Percentiles rank a stretch among this genome's conserved stretches.
Conservation (phyloP, 2,888 invertebrate genomes). For the Nomada hirtipes region DNA sequence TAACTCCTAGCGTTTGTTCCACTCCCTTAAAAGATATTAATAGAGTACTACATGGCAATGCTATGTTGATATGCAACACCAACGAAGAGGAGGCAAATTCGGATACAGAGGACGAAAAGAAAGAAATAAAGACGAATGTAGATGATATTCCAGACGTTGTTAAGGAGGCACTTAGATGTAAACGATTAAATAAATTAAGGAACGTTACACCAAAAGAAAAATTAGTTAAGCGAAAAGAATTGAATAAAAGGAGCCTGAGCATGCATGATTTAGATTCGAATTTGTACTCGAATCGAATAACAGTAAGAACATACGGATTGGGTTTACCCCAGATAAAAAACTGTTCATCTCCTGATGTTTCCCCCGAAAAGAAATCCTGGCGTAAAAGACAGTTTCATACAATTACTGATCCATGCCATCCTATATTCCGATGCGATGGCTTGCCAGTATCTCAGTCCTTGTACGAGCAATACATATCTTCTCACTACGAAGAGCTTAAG, state of each 20-base stretch:
- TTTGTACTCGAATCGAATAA: constrained; percentile 86
- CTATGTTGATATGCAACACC: constrained; percentile 90
- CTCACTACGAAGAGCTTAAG: constrained; percentile 86
- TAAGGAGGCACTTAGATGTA: constrained; percentile 83
- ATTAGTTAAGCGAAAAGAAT: constrained; percentile 65
- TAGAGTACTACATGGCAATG: constrained; percentile 90
- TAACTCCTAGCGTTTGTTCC: constrained; percentile 90
- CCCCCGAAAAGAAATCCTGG: constrained; percentile 79
- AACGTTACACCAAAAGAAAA: constrained; percentile 74
- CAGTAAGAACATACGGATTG: constrained; percentile 86
- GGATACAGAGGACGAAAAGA: constrained; percentile 50
- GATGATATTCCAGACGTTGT: constrained; percentile 84
- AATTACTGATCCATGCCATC: constrained; percentile 92
- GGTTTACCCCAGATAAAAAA: constrained; percentile 83
- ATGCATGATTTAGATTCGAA: constrained; percentile 88
- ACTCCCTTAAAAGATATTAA: constrained; percentile 91
- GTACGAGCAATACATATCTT: constrained; percentile 89
- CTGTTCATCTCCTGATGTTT: constrained; percentile 63
- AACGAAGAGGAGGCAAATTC: constrained; percentile 55
- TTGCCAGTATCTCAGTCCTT: constrained; percentile 90
- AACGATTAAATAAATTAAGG: constrained; percentile 81
- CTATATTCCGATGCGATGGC: constrained; percentile 91
- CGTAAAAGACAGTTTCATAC: constrained; percentile 87
- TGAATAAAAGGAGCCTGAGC: constrained; percentile 85
- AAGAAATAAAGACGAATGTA: constrained; percentile 62